Base-by-base conservation (phyloP, 2,888 invertebrate species). In the Drosophila histrio region DNA sequence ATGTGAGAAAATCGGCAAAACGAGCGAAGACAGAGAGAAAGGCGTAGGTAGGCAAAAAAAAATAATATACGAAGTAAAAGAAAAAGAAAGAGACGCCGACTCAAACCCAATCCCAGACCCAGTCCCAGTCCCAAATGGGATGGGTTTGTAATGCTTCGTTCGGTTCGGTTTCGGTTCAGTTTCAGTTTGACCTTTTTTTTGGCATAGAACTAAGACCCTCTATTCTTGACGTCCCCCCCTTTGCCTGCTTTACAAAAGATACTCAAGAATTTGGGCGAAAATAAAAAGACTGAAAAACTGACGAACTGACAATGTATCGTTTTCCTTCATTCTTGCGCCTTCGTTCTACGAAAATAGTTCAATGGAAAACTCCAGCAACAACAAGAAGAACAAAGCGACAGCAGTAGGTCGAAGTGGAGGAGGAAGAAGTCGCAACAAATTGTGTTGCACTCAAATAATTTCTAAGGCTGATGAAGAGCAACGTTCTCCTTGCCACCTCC, bases 1-100 rank as follows among this genome's bases (percentile, higher is more conserved):
- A 86, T 84, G 87, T 87, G 87, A 78, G 88, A 80, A 71, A 83
- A 87, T 71, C 79, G 58, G 70, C 80, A 60, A 58, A 41, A 4
- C 22, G 19, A 50, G 11, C 36, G 36, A 21, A 38, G 38, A 21
- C 38, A 19, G 17, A 53, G 36, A 52, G 68, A 62, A 72, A 77
- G 70, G 69, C 67, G 75, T 72, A 79, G 79, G 72, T 75, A 77
- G 68, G 49, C 41, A 54, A 41, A 57, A 57, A 38, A 47, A 44
- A 41, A 52, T 28, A 24, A 39, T 44, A 47, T 47, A 61, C 2
- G 39, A 46, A 49, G 34, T 66, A 56, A 65, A 59, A 44, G 15
- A 32, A 21, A 28, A 39, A 50, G 26, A 52, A 41, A 58, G 41
- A 62, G 38, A 41, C 22, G 26, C 19, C 32, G 36, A 52, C 32